Percentiles rank a stretch among this genome's conserved stretches.
phyloP scores from a whole-genome alignment of 2,113 vertebrate genomes.

The Hiodon tergisus region DNA sequence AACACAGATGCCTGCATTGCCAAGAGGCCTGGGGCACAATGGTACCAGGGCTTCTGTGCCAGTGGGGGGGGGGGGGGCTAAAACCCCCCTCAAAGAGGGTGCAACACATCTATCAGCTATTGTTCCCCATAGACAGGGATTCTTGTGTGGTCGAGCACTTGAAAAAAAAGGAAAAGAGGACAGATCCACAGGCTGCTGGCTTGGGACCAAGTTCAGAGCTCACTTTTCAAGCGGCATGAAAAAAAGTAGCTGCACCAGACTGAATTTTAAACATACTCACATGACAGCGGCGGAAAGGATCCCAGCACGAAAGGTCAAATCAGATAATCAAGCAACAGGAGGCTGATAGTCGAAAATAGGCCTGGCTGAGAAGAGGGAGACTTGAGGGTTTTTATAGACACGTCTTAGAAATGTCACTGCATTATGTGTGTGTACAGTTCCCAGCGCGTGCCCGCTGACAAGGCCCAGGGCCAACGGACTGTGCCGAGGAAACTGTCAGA shows the following conservation, averaged over 20 bases:
- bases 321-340: no score
- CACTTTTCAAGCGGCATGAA: background rate
- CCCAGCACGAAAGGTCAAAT: no score
- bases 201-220: background rate
- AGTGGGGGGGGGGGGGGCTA: background rate
- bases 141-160: constrained; percentile 25
- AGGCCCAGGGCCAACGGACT: background rate
- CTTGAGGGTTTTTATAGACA: background rate
- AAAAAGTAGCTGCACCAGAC: background rate
- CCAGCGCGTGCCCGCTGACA: background rate
- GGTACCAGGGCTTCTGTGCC: background rate
- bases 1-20: no score
- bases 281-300: no score
- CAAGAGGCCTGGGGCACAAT: background rate
- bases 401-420: background rate
- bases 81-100: constrained; percentile 11
- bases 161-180: background rate
- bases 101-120: constrained; percentile 26
- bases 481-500: background rate
- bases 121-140: constrained; percentile 36
- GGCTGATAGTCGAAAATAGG: background rate
- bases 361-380: background rate
- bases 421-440: background rate
- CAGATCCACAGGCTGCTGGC: background rate
- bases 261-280: background rate